Conservation (phyloP, 2,888 invertebrate species). For the Colostygia pectinataria region DNA sequence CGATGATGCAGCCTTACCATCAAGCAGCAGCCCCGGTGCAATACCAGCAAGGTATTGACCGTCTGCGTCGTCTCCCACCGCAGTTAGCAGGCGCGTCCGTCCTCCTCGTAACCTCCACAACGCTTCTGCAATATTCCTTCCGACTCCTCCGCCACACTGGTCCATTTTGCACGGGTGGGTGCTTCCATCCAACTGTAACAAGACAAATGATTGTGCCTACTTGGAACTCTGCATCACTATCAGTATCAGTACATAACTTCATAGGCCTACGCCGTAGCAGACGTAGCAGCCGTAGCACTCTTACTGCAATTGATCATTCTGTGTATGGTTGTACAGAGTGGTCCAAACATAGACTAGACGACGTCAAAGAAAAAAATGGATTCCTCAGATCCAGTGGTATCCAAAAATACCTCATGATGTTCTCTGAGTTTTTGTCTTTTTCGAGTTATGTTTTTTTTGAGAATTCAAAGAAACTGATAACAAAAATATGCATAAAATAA, state of each 20-base stretch:
- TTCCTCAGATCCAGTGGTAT: too few relatives aligned
- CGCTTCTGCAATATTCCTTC: conserved; percentile 94
- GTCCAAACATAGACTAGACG: too few relatives aligned
- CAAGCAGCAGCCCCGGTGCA: conserved; percentile 63
- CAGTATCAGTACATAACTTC: neutral
- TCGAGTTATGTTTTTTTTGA: too few relatives aligned
- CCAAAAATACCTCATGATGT: too few relatives aligned
- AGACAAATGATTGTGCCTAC: neutral
- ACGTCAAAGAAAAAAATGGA: too few relatives aligned
- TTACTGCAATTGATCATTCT: too few relatives aligned
- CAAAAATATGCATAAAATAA: too few relatives aligned
- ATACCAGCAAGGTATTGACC: conserved; percentile 56
- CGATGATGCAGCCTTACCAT: conserved; percentile 53
- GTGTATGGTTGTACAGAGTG: too few relatives aligned
- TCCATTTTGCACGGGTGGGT: conserved; percentile 87
- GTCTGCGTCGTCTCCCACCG: conserved; percentile 87
- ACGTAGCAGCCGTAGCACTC: neutral
- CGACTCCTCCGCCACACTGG: conserved; percentile 94
- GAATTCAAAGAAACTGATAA: too few relatives aligned
- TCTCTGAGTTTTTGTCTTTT: too few relatives aligned
- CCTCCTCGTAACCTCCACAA: conserved; percentile 88
- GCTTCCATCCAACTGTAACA: conserved; percentile 89
- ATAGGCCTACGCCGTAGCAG: conserved; percentile 11
- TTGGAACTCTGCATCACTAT: neutral
- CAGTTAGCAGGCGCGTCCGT: conserved; percentile 88